phyloP scores from a whole-genome alignment of 1,140 invertebrate genomes.

The Hyposmocoma kahamanoa region DNA sequence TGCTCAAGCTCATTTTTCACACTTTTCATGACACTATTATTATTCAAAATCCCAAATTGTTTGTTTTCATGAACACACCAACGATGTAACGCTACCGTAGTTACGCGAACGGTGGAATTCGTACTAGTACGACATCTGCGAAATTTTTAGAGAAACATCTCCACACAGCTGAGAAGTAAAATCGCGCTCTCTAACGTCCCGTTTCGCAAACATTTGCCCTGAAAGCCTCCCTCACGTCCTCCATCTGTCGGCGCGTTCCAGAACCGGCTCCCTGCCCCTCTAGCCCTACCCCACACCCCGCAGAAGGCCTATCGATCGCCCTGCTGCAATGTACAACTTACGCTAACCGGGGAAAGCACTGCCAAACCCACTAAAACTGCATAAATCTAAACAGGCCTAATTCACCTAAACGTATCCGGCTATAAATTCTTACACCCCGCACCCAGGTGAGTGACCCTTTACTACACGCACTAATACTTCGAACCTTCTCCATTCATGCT shows the following conservation, averaged over 20 bases:
- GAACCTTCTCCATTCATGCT: constrained; percentile 18
- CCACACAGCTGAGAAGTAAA: too few relatives aligned
- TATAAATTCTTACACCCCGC: constrained; percentile 6
- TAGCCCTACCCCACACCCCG: constrained; percentile 19
- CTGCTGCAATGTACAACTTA: constrained; percentile 45
- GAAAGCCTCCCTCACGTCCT: constrained; percentile 29
- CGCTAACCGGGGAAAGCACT: constrained; percentile 48
- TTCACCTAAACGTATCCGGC: neutral
- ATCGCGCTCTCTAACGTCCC: constrained; percentile 32
- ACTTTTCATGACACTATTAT: too few relatives aligned
- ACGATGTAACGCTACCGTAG: too few relatives aligned
- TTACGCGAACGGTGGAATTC: too few relatives aligned
- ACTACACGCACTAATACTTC: constrained; percentile 11
- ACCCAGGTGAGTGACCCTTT: constrained; percentile 35
- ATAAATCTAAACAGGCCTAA: constrained; percentile 24
- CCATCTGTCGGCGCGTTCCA: constrained; percentile 44
- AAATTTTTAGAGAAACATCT: too few relatives aligned
- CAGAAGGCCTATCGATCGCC: constrained; percentile 54
- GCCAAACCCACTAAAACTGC: constrained; percentile 18
- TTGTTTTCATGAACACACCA: too few relatives aligned
- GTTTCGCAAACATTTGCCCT: constrained; percentile 25
- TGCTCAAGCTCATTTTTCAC: too few relatives aligned
- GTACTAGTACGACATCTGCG: neutral
- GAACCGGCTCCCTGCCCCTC: constrained; percentile 22
- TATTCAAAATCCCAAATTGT: too few relatives aligned